A percentile compares a stretch with the other conserved stretches of the same genome.
Evolutionary conservation across 2,113 vertebrate genomes (phyloP).

Genomic region (Haemorhous mexicanus): DNA sequence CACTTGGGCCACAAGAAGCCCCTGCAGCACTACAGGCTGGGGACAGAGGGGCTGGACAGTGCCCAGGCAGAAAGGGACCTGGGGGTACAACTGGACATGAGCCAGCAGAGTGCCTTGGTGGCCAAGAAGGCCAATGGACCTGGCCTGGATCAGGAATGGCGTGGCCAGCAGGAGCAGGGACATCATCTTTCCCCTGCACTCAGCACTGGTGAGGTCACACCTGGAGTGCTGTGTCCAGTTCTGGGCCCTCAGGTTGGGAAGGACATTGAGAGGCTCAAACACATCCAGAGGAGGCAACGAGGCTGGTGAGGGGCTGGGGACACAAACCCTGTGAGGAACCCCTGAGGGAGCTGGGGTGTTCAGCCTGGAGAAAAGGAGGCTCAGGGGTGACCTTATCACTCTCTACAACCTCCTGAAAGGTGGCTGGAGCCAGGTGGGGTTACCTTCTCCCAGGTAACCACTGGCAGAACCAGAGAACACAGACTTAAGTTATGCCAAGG

Average conservation of each 20-base stretch:
- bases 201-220: accelerated
- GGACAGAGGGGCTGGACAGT: not conserved
- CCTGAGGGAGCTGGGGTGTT: not conserved
- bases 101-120: not conserved
- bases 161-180: not conserved
- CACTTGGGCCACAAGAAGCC: not conserved
- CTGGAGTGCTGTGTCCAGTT: not conserved
- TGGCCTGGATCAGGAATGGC: not conserved
- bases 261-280: accelerated
- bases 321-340: accelerated
- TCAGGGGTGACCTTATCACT: not conserved
- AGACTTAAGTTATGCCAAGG: accelerated
- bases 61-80: not conserved
- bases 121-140: not conserved
- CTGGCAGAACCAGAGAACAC: not conserved
- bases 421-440: accelerated
- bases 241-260: not conserved
- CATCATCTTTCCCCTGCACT: not conserved
- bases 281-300: accelerated
- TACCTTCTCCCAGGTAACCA: accelerated
- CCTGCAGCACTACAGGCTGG: not conserved
- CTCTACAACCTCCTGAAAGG: accelerated
- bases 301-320: not conserved
- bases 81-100: accelerated
- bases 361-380: not conserved